Percentiles rank a stretch among this genome's conserved stretches.
phyloP scores from a whole-genome alignment of 2,888 invertebrate species.

The Hyposoter didymator region DNA sequence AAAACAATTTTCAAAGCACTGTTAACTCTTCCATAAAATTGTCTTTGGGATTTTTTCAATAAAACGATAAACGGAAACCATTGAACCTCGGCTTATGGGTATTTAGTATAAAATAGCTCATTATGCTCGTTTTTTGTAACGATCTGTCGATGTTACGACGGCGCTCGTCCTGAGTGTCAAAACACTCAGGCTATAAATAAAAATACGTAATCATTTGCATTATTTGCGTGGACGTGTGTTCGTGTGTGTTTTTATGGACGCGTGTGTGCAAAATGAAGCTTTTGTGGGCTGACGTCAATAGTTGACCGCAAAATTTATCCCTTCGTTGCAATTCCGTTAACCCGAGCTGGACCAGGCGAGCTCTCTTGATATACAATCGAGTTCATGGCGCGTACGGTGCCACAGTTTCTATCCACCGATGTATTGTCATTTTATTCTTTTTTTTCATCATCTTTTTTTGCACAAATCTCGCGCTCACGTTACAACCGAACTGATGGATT shows the following conservation, averaged over 20 bases:
- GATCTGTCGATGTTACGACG: conserved; percentile 47
- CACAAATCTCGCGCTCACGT: not conserved
- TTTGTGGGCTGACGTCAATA: conserved; percentile 43
- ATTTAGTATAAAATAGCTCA: not conserved
- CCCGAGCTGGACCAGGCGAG: conserved; percentile 23
- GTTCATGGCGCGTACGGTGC: conserved; percentile 35
- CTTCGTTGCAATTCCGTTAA: conserved; percentile 69
- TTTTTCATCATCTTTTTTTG: not conserved
- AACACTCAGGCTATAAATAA: conserved; percentile 11
- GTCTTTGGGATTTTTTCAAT: not conserved
- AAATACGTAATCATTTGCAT: not conserved
- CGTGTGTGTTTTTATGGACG: conserved; percentile 5
- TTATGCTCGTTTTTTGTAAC: conserved; percentile 36
- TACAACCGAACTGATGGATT: conserved; percentile 20
- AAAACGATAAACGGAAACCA: not conserved
- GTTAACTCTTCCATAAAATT: not conserved
- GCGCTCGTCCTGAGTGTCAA: not conserved
- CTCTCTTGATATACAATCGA: conserved; percentile 29
- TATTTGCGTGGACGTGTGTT: not conserved
- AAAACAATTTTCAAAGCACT: not conserved
- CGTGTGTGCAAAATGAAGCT: not conserved
- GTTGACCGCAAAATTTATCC: conserved; percentile 69
- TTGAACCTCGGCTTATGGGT: not conserved
- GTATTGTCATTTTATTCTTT: conserved; percentile 21
- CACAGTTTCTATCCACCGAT: conserved; percentile 27